phyloP scores from a whole-genome alignment of 1,140 invertebrate genomes.

The Trigoniulus corallinus region DNA sequence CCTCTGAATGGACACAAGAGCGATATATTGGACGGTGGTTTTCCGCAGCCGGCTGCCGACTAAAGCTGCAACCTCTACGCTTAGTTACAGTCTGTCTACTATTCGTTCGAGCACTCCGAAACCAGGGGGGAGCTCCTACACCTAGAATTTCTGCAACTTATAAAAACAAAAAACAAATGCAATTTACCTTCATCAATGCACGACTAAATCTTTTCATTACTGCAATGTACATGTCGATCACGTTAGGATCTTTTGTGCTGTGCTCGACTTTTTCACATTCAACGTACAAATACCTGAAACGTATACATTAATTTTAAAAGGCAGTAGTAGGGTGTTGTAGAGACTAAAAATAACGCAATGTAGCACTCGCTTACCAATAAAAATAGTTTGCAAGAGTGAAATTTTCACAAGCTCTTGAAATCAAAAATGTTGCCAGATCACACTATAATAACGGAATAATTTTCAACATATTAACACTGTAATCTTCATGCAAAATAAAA shows the following conservation, averaged over 20 bases:
- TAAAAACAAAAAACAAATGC: not conserved
- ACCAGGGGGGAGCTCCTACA: too few species aligned
- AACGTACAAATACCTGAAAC: constrained; percentile 56
- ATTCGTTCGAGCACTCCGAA: too few species aligned
- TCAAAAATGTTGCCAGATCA: constrained; percentile 81
- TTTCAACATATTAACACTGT: not conserved
- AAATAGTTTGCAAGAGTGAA: constrained; percentile 84
- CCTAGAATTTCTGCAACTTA: too few species aligned
- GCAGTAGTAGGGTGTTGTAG: not conserved
- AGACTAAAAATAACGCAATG: not conserved
- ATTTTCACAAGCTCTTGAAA: constrained; percentile 74
- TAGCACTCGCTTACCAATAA: constrained; percentile 59
- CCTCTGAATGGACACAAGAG: too few species aligned
- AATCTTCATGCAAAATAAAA: too few species aligned
- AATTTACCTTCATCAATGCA: constrained; percentile 27
- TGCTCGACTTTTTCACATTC: constrained; percentile 65
- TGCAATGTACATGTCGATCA: constrained; percentile 69
- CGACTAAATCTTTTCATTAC: constrained; percentile 71
- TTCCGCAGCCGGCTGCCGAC: too few species aligned
- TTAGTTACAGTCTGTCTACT: too few species aligned
- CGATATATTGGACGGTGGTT: too few species aligned
- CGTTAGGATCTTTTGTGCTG: constrained; percentile 46
- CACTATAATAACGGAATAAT: constrained; percentile 19
- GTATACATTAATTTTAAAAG: not conserved
- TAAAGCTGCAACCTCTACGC: too few species aligned